Percentiles rank a stretch among this genome's conserved stretches.
phyloP scores from a whole-genome alignment of 2,797 vertebrate species.

The Chaetophractus vellerosus region DNA sequence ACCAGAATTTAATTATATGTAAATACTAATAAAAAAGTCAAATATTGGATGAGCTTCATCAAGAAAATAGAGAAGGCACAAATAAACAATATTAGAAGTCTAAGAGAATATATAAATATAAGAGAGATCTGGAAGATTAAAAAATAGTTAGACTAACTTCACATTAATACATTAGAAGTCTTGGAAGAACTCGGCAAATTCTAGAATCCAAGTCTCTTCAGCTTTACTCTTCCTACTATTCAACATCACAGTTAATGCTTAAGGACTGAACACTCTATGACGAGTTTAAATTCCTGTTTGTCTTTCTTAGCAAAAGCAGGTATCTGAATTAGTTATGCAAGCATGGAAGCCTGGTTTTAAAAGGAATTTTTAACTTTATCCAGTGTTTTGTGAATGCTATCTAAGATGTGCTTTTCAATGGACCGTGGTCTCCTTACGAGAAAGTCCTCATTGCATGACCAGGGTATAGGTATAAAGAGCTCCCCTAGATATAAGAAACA shows the following conservation, averaged over 20 bases:
- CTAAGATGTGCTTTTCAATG: not conserved
- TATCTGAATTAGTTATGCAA: not conserved
- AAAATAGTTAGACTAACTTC: not conserved
- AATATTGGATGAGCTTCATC: not conserved
- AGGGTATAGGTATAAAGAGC: not conserved
- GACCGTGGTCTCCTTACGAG: not conserved
- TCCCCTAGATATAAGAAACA: not conserved
- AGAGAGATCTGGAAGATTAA: not conserved
- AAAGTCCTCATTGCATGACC: not conserved
- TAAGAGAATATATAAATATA: not conserved
- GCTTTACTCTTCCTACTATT: not conserved
- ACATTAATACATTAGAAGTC: not conserved
- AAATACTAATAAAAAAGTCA: not conserved
- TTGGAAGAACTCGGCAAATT: not conserved
- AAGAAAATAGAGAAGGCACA: not conserved
- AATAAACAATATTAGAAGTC: not conserved
- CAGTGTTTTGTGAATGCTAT: not conserved
- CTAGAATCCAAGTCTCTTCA: not conserved
- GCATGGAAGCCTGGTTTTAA: not conserved
- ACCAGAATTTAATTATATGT: not conserved
- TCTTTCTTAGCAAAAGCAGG: not conserved
- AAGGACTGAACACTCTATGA: not conserved
- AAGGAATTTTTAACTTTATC: constrained; percentile 3
- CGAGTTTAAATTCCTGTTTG: not conserved
- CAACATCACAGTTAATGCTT: not conserved